phyloP scores from a whole-genome alignment of 2,113 vertebrate species.

The Notarius quadriscutis region DNA sequence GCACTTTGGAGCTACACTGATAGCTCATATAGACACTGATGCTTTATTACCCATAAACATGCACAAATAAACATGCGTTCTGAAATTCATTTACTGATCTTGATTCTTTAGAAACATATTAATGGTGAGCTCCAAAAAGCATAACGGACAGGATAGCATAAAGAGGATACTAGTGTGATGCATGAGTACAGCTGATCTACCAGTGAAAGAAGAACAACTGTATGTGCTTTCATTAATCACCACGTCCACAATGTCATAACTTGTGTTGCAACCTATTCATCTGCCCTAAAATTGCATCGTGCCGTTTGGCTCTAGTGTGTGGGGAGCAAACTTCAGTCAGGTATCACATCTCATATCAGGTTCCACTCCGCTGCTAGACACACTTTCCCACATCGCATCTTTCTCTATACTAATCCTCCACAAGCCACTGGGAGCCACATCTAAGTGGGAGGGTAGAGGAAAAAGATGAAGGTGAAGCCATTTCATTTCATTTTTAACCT shows the following conservation, averaged over 20 bases:
- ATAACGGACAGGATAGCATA: neutral
- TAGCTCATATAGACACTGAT: neutral
- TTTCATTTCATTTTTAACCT: neutral
- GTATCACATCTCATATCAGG: constrained; percentile 28
- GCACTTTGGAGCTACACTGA: neutral
- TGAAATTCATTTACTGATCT: neutral
- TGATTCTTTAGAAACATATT: neutral
- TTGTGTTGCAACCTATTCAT: constrained; percentile 33
- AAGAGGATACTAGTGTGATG: neutral
- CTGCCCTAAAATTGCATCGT: constrained; percentile 25
- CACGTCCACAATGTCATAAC: constrained; percentile 22
- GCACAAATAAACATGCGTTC: neutral
- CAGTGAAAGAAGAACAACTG: constrained; percentile 13
- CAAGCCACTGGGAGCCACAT: constrained; percentile 28
- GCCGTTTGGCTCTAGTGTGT: constrained; percentile 2
- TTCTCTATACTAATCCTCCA: constrained; percentile 26
- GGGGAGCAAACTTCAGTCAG: constrained; percentile 34
- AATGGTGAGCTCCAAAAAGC: neutral
- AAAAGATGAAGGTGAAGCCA: constrained; percentile 35
- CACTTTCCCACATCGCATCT: neutral
- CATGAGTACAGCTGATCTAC: neutral
- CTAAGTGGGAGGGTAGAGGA: constrained; percentile 45
- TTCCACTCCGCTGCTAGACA: constrained; percentile 28
- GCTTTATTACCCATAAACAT: neutral
- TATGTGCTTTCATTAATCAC: constrained; percentile 1